A percentile compares a stretch with the other conserved stretches of the same genome.
Conservation (phyloP, 2,113 vertebrate genomes). For the Percina caprodes region DNA sequence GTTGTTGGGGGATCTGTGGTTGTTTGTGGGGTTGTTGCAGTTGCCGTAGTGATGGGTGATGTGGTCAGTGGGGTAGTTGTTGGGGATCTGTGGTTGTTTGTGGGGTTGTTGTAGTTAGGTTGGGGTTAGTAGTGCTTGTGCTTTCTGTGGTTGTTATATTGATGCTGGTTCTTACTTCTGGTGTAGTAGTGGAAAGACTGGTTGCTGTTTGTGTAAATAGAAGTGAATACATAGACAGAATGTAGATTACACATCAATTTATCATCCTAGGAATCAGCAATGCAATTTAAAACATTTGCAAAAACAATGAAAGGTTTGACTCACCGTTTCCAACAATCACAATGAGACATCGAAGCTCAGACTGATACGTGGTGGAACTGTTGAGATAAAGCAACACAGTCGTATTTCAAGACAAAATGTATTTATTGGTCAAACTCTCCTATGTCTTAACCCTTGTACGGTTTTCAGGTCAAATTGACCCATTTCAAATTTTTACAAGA, state of each 20-base stretch:
- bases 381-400: neutral
- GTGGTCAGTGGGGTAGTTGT: neutral
- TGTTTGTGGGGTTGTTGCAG: neutral
- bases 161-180: too few species aligned
- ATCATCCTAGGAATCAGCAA: neutral
- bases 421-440: neutral
- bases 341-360: constrained; percentile 50
- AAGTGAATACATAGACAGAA: neutral
- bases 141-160: neutral
- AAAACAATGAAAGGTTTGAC: neutral
- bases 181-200: neutral
- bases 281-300: neutral
- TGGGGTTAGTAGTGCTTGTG: neutral
- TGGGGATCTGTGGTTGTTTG: neutral
- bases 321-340: constrained; percentile 29
- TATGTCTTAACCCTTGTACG: neutral
- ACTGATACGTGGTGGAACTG: constrained; percentile 25
- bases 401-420: neutral
- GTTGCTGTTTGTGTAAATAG: neutral
- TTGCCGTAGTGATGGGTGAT: neutral
- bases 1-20: too few species aligned
- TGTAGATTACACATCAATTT: neutral
- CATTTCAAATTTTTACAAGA: too few species aligned
- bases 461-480: too few species aligned
- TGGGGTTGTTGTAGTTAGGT: neutral